These are phyloP conservation scores for Andrena dorsata DNA, from an alignment of 2,888 invertebrate species.

Conservation along the genomic window DNA sequence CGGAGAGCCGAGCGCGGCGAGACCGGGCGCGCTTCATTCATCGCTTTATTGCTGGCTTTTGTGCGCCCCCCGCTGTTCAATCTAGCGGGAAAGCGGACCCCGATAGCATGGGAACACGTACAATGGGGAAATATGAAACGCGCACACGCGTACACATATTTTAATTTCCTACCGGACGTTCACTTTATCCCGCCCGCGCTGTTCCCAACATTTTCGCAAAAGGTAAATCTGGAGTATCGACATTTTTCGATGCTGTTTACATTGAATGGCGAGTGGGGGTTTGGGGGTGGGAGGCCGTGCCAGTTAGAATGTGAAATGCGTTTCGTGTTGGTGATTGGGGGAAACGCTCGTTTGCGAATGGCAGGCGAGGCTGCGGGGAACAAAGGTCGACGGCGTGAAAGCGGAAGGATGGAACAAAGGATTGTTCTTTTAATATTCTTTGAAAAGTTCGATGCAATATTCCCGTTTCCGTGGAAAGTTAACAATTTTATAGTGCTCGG, in stretches of 20 bases:
- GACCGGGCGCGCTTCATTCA: constrained; percentile 16
- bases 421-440: no score
- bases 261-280: background rate
- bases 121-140: constrained; percentile 18
- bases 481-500: no score
- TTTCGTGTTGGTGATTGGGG: background rate
- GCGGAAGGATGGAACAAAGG: no score
- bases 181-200: constrained; percentile 32
- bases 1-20: background rate
- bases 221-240: constrained; percentile 21
- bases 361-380: no score
- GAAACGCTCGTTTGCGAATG: background rate
- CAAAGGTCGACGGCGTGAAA: no score
- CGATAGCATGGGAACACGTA: constrained; percentile 22
- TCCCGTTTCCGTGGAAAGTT: no score
- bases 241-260: constrained; percentile 18
- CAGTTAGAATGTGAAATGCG: constrained; percentile 1
- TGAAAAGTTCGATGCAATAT: no score
- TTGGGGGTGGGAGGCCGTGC: no score
- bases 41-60: constrained; percentile 17
- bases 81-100: constrained; percentile 19
- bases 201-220: constrained; percentile 27
- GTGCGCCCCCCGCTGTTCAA: constrained; percentile 17
- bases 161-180: constrained; percentile 49
- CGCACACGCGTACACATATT: constrained; percentile 25